Base-by-base conservation (phyloP, 2,113 vertebrate genomes). In the Hippocampus guttulatus region DNA sequence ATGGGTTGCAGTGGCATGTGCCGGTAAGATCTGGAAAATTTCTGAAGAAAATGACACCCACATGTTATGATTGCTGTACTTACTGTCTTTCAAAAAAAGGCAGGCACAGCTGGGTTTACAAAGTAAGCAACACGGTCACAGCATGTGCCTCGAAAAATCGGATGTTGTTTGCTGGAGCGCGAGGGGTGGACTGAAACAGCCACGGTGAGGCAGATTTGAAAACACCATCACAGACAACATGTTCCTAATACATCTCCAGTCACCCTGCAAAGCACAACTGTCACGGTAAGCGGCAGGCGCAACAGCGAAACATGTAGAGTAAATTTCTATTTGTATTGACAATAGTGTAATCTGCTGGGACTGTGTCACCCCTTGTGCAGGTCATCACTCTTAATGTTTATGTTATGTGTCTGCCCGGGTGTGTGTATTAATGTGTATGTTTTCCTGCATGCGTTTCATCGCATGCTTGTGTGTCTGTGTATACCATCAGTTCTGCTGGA, bases 281-380 rank as follows among this genome's bases (percentile, higher is more conserved):
- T 80, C 76, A 45, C 21, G n/a, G 75, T 82, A 82, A 86, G 85
- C 87, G 75, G 84, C 73, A 81, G 82, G 87, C 85, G 85, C 74
- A 84, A 85, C 73, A 81, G 83, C 40, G 68, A 83, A 86, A 88
- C 88, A 82, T 89, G 88, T 90, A 87, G 83, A 86, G 88, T 87
- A 86, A 81, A 89, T 88, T 92, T 90, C 84, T 90, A 87, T 90
- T 95, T 98, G 95, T 97, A 95, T 95, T 95, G 95, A 96, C 95
- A 96, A 96, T 95, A 94, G 94, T 93, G 94, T 95, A 96, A 98
- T 96, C 94, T 96, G 93, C 92, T 90, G 93, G 93, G 95, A 95
- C 94, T 92, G 93, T 92, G 95, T 94, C 92, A 87, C 92, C 93
- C 90, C 93, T 93, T 92, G 92, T 94, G 94, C 93, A 95, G 95